Base-by-base conservation (phyloP, 37 sponge, comb jelly and placozoan genomes). In the Aplysina aerophoba region DNA sequence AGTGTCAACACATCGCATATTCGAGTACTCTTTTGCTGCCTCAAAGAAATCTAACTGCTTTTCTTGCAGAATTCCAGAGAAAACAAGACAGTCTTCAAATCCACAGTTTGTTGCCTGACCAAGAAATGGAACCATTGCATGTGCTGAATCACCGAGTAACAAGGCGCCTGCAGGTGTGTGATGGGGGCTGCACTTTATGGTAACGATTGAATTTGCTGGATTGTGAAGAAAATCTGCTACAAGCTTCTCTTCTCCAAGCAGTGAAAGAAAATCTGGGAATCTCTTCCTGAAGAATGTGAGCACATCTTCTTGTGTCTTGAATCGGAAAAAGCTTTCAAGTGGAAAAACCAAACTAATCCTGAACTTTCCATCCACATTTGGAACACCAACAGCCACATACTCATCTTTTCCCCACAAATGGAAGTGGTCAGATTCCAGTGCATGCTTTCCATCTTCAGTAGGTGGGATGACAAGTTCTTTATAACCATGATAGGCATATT, bases 91-190 rank as follows among this genome's bases (percentile, higher is more conserved):
- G 65, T 96, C 97, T 60, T 96, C 97, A 74, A 96, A 90, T 12
- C 97, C 97, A n/a, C 89, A 88, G 55, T 94, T 94, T 87, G 91
- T 86, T 21, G 95, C 97, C 81, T 96, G 95, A 25, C 97, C 97
- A 59, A 90, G 94, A 66, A 96, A 96, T 4, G 97, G 97, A 17
- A 96, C 97, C 57, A 96, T 86, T 22, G 97, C 97, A 68, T 96
- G 97, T 15, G 97, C 97, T 19, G 97, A 94, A 79, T 96, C 97
- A 24, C 97, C 97, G 13, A 96, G 74, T 11, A 96, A n/a, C 13
- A 96, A 39, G 30, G 93, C 61, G 21, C 74, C 54, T 1, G 73
- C 79, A 20, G 62, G 81, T 64, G 88, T 82, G 69, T 90, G 86
- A 75, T 94, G 87, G 4, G 95, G 95, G 22, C 16, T 78, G 84